Percentiles rank a stretch among this genome's conserved stretches.
phyloP scores from a whole-genome alignment of 2,113 vertebrate genomes.

The Meleagris gallopavo region DNA sequence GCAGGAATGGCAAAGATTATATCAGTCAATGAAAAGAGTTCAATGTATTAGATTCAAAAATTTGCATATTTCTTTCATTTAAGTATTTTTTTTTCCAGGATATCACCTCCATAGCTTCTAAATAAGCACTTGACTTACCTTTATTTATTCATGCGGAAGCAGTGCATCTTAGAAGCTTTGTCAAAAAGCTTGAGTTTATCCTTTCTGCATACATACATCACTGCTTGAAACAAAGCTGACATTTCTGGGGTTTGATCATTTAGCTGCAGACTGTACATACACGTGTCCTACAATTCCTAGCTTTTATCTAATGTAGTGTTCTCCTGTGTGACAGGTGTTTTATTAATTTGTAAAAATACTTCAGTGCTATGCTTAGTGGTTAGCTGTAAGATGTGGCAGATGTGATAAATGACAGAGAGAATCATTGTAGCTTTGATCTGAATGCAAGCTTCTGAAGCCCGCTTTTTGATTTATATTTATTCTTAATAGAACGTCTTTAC shows the following conservation, averaged over 20 bases:
- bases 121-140: neutral
- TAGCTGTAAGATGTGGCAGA: neutral
- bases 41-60: neutral
- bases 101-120: neutral
- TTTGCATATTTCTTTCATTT: neutral
- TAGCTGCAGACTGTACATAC: neutral
- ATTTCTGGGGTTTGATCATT: conserved; percentile 27
- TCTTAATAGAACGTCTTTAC: neutral
- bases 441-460: neutral
- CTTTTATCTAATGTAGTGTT: neutral
- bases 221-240: conserved; percentile 23
- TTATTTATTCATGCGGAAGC: conserved; percentile 12
- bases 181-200: neutral
- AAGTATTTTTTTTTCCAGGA: neutral
- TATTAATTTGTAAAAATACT: neutral
- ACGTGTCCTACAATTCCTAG: neutral
- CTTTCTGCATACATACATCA: neutral
- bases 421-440: neutral
- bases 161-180: conserved; percentile 5
- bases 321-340: neutral
- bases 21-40: neutral
- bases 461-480: neutral
- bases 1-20: neutral
- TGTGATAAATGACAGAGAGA: neutral
- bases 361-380: neutral